Percentiles rank a stretch among this genome's conserved stretches.
phyloP scores from a whole-genome alignment of 2,113 vertebrate species.

The Psilopogon haemacephalus region DNA sequence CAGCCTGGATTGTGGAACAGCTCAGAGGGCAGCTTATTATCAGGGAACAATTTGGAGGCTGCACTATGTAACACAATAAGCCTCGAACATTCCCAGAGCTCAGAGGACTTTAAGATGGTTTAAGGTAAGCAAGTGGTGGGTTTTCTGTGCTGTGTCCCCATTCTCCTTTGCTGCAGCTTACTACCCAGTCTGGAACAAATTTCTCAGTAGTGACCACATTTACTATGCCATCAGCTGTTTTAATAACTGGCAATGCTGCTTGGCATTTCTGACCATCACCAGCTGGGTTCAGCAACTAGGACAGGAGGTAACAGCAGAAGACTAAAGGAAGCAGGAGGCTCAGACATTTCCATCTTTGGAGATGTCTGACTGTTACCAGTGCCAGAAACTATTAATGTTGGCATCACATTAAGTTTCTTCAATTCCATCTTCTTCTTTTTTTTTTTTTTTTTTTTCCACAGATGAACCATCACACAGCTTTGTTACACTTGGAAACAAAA shows the following conservation, averaged over 20 bases:
- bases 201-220: not conserved
- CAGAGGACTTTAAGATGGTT: not conserved
- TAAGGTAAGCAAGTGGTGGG: not conserved
- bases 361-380: not conserved
- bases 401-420: not conserved
- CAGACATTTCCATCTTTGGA: not conserved
- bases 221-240: not conserved
- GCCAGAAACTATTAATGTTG: not conserved
- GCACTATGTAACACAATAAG: not conserved
- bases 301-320: not conserved
- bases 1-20: not conserved
- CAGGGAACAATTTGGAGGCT: not conserved
- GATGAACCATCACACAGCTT: not conserved
- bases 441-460: not conserved
- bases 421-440: not conserved
- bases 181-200: not conserved
- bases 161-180: not conserved
- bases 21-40: not conserved
- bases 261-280: not conserved
- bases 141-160: not conserved
- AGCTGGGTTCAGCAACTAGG: not conserved
- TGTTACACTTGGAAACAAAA: not conserved
- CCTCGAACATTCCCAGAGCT: not conserved
- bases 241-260: not conserved
- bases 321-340: not conserved